Base-by-base conservation (phyloP, 2,888 invertebrate species). In the Reticulitermes lucifugus region DNA sequence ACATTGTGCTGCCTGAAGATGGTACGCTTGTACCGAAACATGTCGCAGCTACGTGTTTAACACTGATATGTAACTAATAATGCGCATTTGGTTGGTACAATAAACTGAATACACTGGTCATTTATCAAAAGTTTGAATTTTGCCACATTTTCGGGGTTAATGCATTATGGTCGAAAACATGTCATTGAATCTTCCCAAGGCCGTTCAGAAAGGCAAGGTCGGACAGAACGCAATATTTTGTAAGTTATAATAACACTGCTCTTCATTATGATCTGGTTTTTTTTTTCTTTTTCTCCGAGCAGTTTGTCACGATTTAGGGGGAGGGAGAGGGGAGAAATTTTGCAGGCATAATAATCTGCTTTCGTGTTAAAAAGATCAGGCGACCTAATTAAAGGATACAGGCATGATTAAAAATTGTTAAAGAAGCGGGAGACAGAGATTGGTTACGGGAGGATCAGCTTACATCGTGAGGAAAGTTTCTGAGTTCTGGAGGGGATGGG, bases 161-260 rank as follows among this genome's bases (percentile, higher is more conserved):
- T 55, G 55, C 55, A 18, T 12, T 18, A 55, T 18, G 18, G 10
- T 25, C 25, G 12, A 51, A 79, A 46, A 29, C 55, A 35, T 51
- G 60, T 80, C 80, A 60, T 21, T 35, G 60, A 9, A n/a, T 59
- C 22, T 14, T 80, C n/a, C 35, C 60, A 80, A 80, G 80, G 80
- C n/a, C 80, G 80, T 80, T 51, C 6, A 73, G 1, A 73, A 29
- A 73, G 73, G 21, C 41, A 41, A 73, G 73, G 35, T 73, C 73
- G 73, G 7, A 25, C 25, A 41, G 14, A 73, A 35, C 73, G 18
- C 29, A 21, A 7, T 41, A 41, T 73, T 41, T 73, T 41, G 22
- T 41, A 41, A n/a, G 14, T 10, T 25, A 65, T 41, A 73, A 73
- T 14, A 73, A 73, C 41, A 41, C 73, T 41, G 0, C 14, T 73